These are phyloP conservation scores for Hetaerina titia DNA, from an alignment of 2,888 invertebrate species.

Conservation along the genomic window DNA sequence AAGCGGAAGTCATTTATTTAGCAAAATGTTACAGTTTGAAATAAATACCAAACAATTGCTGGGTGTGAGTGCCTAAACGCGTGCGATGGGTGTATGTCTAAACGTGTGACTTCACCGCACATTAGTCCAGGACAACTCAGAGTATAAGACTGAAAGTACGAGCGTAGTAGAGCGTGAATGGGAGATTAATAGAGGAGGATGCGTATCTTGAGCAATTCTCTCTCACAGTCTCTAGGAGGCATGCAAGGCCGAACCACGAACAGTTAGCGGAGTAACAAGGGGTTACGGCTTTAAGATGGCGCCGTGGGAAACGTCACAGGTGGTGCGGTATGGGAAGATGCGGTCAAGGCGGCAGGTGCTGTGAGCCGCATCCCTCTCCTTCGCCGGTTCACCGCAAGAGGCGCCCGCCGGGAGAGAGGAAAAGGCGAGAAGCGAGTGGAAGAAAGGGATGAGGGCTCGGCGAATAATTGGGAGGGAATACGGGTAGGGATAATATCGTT, in stretches of 20 bases:
- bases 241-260: too few relatives aligned
- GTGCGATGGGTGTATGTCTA: too few relatives aligned
- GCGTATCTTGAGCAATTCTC: too few relatives aligned
- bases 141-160: too few relatives aligned
- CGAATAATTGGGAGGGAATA: background rate
- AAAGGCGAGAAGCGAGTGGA: background rate
- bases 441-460: background rate
- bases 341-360: conserved; percentile 50
- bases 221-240: too few relatives aligned
- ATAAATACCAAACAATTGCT: too few relatives aligned
- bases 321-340: conserved; percentile 41
- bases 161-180: too few relatives aligned
- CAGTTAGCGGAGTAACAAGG: background rate
- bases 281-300: conserved; percentile 25
- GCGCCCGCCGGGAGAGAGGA: background rate
- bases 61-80: too few relatives aligned
- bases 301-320: conserved; percentile 51
- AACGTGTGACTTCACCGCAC: too few relatives aligned
- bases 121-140: too few relatives aligned
- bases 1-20: too few relatives aligned
- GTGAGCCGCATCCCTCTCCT: background rate
- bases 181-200: background rate
- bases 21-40: too few relatives aligned
- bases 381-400: background rate
- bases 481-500: background rate